Conservation (phyloP, 2,113 vertebrate species). For the Paradisaea rubra region DNA sequence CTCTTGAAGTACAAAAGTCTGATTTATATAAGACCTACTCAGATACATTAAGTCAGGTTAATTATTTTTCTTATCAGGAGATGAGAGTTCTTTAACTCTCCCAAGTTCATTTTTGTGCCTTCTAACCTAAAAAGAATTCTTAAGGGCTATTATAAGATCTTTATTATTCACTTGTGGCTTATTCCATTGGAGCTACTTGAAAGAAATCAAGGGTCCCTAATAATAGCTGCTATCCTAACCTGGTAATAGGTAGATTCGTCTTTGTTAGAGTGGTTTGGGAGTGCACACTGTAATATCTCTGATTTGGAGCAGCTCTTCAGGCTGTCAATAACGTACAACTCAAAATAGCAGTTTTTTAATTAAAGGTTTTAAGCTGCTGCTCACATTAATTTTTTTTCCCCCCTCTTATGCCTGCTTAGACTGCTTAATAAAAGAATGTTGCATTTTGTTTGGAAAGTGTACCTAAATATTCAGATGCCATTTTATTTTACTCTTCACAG, state of each 20-base stretch:
- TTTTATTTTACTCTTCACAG: not conserved
- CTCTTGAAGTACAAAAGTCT: conserved; percentile 74
- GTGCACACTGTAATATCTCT: conserved; percentile 65
- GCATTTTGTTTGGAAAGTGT: not conserved
- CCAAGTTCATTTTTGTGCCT: conserved; percentile 75
- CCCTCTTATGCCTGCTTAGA: not conserved
- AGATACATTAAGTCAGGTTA: conserved; percentile 77
- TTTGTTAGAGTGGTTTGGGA: conserved; percentile 66
- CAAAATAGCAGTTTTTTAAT: conserved; percentile 60
- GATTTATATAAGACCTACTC: conserved; percentile 66
- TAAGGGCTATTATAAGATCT: conserved; percentile 78
- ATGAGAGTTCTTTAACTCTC: conserved; percentile 74
- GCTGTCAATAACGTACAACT: conserved; percentile 67
- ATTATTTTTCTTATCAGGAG: conserved; percentile 78
- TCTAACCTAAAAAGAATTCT: conserved; percentile 72
- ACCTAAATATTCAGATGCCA: not conserved
- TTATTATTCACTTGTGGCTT: conserved; percentile 82
- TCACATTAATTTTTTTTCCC: not conserved
- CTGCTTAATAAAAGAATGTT: not conserved
- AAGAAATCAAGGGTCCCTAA: conserved; percentile 69
- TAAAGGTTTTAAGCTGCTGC: conserved; percentile 48
- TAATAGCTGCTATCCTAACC: conserved; percentile 75
- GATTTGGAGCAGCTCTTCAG: conserved; percentile 71
- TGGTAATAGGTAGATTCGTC: conserved; percentile 74
- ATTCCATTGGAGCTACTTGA: conserved; percentile 73